Evolutionary conservation across 1,140 invertebrate species (phyloP).

Genomic region (Meloidogyne floridensis): DNA sequence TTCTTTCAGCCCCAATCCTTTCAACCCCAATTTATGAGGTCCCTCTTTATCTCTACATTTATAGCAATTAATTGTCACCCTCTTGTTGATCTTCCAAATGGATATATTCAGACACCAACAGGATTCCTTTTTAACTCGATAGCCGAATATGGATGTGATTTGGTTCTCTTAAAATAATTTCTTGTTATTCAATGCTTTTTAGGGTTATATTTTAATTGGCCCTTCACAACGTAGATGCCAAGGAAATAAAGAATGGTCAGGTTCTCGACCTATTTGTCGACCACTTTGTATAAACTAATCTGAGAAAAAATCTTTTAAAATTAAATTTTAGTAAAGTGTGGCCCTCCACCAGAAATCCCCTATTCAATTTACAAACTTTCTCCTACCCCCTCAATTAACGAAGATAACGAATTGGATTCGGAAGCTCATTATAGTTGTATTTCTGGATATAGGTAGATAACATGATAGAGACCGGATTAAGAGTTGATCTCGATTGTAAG

Average conservation of each 20-base stretch:
- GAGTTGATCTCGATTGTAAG: no score
- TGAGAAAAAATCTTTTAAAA: background rate
- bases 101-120: conserved; percentile 54
- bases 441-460: conserved; percentile 74
- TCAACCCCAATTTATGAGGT: no score
- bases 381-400: conserved; percentile 62
- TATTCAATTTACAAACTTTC: conserved; percentile 82
- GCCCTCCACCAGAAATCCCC: conserved; percentile 80
- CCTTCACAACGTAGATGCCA: conserved; percentile 66
- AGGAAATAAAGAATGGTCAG: conserved; percentile 68
- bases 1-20: no score
- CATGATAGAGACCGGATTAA: no score
- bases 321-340: conserved; percentile 77
- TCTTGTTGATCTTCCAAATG: conserved; percentile 57
- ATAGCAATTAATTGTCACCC: conserved; percentile 57
- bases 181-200: background rate
- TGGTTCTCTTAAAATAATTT: background rate
- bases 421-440: conserved; percentile 87
- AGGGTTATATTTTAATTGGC: conserved; percentile 67
- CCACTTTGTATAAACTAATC: conserved; percentile 50
- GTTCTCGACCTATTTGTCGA: conserved; percentile 65
- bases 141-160: conserved; percentile 67
- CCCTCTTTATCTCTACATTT: background rate
- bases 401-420: conserved; percentile 67
- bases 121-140: conserved; percentile 67